Base-by-base conservation (phyloP, 2,113 vertebrate species). In the Hyaena hyaena region DNA sequence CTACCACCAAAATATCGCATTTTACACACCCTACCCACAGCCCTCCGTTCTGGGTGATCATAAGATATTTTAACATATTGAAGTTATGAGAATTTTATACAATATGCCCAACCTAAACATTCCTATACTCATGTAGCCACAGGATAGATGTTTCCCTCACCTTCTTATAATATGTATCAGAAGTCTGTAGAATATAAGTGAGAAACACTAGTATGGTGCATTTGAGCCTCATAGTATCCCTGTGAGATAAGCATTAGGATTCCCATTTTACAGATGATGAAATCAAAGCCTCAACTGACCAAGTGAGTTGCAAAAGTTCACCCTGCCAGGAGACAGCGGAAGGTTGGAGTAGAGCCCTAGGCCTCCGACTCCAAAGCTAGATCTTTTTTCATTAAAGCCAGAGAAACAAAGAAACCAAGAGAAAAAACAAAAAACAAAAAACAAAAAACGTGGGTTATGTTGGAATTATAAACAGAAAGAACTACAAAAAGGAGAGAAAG, bases 351-450 rank as follows among this genome's bases (percentile, higher is more conserved):
- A 48, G 31, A 91, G 88, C 11, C 33, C 61, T 93, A 83, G 43
- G 10, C 63, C 85, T 77, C 83, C 58, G 63, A 65, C 26, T 55
- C 15, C 21, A 80, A 66, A 76, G 87, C 58, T 81, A 65, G 7
- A 33, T 83, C 31, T 79, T 55, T 92, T 94, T 71, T 74, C 16
- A 88, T 76, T 90, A 94, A 97, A 97, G 93, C 14, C 35, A 89
- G 63, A 45, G 17, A 74, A 83, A 61, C 61, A 77, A 86, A 83
- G 65, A 92, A 90, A 69, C 28, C 48, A 94, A 90, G 11, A 71
- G 33, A 16, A 48, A 71, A 76, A 82, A 39, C 3, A 39, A 39
- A 39, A 39, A n/a, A n/a, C n/a, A n/a, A 16, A 50, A 71, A 76
- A 35, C 35, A 35, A n/a, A 2, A 24, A 2, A 86, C 33, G 50